Conservation (phyloP, 2,888 invertebrate genomes). For the Calameuta pallipes region DNA sequence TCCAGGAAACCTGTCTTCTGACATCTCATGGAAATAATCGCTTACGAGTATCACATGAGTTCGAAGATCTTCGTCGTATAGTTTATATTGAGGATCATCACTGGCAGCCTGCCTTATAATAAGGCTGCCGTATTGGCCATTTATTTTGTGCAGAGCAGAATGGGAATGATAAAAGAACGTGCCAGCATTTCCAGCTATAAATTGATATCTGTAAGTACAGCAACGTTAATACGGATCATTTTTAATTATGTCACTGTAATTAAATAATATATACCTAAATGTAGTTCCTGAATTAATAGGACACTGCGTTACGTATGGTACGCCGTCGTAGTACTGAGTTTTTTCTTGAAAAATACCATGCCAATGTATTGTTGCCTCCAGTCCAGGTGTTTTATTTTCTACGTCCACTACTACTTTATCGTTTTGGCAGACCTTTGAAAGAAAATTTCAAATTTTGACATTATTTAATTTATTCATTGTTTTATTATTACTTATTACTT, state of each 20-base stretch:
- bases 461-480: too few relatives aligned
- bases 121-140: conserved; percentile 31
- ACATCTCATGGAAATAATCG: conserved; percentile 70
- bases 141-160: conserved; percentile 33
- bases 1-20: conserved; percentile 82
- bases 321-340: conserved; percentile 87
- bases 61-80: conserved; percentile 31
- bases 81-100: conserved; percentile 20
- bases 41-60: conserved; percentile 30
- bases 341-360: conserved; percentile 87
- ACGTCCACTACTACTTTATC: conserved; percentile 89
- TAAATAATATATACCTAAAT: conserved; percentile 71
- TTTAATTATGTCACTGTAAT: too few relatives aligned
- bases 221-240: conserved; percentile 63
- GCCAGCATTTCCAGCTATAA: conserved; percentile 26
- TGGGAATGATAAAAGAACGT: conserved; percentile 38
- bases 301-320: conserved; percentile 88
- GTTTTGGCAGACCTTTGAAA: conserved; percentile 84
- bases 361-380: conserved; percentile 91
- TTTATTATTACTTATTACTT: neutral
- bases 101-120: conserved; percentile 28
- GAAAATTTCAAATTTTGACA: too few relatives aligned
- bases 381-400: conserved; percentile 85
- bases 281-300: conserved; percentile 87
- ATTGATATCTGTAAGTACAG: conserved; percentile 56